These are phyloP conservation scores for Seriola dumerili DNA, from an alignment of 2,113 vertebrate genomes.

Conservation along the genomic window DNA sequence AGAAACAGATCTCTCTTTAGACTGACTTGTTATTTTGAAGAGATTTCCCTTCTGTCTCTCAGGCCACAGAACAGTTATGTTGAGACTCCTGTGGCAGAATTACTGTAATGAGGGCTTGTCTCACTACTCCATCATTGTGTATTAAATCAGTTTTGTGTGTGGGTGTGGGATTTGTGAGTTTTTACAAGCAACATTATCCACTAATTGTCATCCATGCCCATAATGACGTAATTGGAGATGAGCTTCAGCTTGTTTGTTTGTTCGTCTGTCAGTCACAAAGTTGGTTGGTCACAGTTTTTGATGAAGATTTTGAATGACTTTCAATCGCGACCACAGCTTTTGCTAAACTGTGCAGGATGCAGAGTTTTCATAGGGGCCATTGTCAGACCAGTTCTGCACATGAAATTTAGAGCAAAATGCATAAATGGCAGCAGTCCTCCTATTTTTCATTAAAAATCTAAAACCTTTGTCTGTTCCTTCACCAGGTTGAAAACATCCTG, in stretches of 20 bases:
- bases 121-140: background rate
- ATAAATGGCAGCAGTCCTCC: background rate
- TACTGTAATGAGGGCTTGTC: background rate
- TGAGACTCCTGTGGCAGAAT: background rate
- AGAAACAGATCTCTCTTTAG: background rate
- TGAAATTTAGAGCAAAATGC: too few relatives aligned
- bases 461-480: background rate
- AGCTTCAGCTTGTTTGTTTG: background rate
- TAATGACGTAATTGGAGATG: background rate
- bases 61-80: background rate
- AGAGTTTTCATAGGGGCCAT: background rate
- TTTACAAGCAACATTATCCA: conserved; percentile 5
- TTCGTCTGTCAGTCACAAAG: background rate
- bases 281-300: too few relatives aligned
- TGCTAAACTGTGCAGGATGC: background rate
- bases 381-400: too few relatives aligned
- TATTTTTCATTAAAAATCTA: background rate
- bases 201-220: conserved; percentile 1
- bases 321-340: background rate
- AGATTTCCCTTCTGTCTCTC: background rate
- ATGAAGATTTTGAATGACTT: too few relatives aligned
- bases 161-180: background rate
- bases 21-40: background rate
- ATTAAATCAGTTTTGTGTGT: background rate
- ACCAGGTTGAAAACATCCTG: conserved; percentile 97